A percentile compares a stretch with the other conserved stretches of the same genome.
Conservation (phyloP, 2,797 vertebrate species). For the Lagorchestes hirsutus region DNA sequence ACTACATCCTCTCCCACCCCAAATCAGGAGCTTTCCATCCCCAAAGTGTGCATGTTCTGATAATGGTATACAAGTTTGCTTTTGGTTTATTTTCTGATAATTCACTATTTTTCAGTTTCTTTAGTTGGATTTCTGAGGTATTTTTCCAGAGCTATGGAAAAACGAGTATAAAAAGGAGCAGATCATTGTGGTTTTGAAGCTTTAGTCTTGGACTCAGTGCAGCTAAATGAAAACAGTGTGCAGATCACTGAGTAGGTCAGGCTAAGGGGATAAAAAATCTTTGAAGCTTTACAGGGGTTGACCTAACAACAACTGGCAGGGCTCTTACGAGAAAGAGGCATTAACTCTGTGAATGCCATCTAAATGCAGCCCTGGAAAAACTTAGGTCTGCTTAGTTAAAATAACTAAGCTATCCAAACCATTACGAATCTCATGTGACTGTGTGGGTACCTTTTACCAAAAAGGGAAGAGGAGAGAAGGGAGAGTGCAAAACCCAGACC, state of each 20-base stretch:
- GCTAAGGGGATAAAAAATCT: slow-evolving; percentile 88
- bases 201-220: slow-evolving; percentile 82
- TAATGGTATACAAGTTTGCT: slow-evolving; percentile 50
- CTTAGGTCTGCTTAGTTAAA: slow-evolving; percentile 36
- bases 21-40: background rate
- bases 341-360: slow-evolving; percentile 86
- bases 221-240: slow-evolving; percentile 88
- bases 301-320: slow-evolving; percentile 90
- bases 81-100: slow-evolving; percentile 65
- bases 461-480: background rate
- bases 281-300: slow-evolving; percentile 95
- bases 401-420: slow-evolving; percentile 3
- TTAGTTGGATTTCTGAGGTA: slow-evolving; percentile 73
- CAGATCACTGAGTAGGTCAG: slow-evolving; percentile 87
- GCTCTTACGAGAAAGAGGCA: slow-evolving; percentile 86
- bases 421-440: background rate
- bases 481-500: background rate
- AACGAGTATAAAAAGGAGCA: slow-evolving; percentile 79
- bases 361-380: slow-evolving; percentile 72
- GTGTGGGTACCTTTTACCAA: slow-evolving; percentile 33
- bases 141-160: slow-evolving; percentile 82
- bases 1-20: background rate
- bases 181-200: slow-evolving; percentile 84
- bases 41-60: slow-evolving; percentile 45
- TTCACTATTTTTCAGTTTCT: slow-evolving; percentile 74